A percentile compares a stretch with the other conserved stretches of the same genome.
Evolutionary conservation across 2,113 vertebrate species (phyloP).

Genomic region (Orycteropus afer): DNA sequence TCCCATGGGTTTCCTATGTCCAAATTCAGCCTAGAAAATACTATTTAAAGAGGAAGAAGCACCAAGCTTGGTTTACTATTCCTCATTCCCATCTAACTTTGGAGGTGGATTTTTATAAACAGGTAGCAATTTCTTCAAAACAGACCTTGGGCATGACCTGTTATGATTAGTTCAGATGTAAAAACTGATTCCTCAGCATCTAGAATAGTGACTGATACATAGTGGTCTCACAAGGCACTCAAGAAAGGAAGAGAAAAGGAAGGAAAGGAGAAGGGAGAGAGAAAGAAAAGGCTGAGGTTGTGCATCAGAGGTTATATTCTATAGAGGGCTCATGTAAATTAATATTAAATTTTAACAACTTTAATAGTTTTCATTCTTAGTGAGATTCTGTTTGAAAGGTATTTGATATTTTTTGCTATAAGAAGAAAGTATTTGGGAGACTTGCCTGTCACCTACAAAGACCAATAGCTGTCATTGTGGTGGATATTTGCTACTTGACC

Average conservation of each 20-base stretch:
- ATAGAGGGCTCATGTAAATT: rapidly evolving
- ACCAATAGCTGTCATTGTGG: neutral
- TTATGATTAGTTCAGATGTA: neutral
- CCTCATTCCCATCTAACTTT: neutral
- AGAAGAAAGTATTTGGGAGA: neutral
- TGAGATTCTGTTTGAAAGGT: neutral
- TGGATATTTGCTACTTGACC: neutral
- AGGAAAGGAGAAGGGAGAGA: rapidly evolving
- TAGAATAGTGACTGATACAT: no score
- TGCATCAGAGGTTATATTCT: neutral
- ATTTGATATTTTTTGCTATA: neutral
- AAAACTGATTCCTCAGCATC: neutral
- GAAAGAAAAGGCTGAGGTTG: neutral
- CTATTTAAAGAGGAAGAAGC: neutral
- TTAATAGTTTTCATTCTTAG: slow-evolving; percentile 5
- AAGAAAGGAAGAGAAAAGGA: neutral
- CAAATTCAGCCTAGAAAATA: neutral
- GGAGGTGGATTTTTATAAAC: neutral
- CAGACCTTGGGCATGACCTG: neutral
- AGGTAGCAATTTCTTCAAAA: neutral
- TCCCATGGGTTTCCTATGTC: neutral
- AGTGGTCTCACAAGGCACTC: neutral
- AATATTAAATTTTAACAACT: neutral
- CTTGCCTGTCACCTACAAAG: neutral
- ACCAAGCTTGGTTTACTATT: neutral